Percentiles rank a stretch among this genome's conserved stretches.
phyloP scores from a whole-genome alignment of 2,888 invertebrate genomes.

The Habrosyne pyritoides region DNA sequence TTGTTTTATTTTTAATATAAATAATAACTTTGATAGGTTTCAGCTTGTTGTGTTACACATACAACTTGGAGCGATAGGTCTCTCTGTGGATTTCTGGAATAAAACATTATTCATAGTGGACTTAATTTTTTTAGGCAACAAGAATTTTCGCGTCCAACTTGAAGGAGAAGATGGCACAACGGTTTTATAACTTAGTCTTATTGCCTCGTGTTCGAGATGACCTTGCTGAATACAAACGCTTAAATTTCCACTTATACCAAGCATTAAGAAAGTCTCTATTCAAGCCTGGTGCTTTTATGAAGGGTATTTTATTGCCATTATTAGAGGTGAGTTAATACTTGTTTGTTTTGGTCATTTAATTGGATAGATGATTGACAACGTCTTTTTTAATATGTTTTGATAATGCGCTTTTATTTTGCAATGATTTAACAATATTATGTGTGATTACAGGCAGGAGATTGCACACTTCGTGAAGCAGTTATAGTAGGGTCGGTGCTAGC shows the following conservation, averaged over 20 bases:
- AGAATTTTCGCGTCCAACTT: constrained; percentile 98
- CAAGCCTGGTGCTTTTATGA: constrained; percentile 99
- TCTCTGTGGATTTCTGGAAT: too few relatives aligned
- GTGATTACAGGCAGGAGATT: constrained; percentile 90
- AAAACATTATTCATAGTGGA: too few relatives aligned
- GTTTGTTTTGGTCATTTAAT: neutral
- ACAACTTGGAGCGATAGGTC: too few relatives aligned
- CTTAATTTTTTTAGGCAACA: constrained; percentile 86
- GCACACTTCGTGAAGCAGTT: constrained; percentile 97
- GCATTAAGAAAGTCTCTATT: constrained; percentile 96
- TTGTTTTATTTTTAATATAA: too few relatives aligned
- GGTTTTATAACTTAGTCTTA: constrained; percentile 96
- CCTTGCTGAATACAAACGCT: constrained; percentile 95
- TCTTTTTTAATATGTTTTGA: too few relatives aligned
- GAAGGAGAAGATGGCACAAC: constrained; percentile 97
- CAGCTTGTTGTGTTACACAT: too few relatives aligned
- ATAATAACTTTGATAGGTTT: too few relatives aligned
- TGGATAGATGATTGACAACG: too few relatives aligned
- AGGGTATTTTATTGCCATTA: constrained; percentile 90
- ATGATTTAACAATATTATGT: constrained; percentile 12
- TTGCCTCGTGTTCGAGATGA: constrained; percentile 97
- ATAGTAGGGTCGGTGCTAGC: constrained; percentile 96
- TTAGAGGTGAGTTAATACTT: constrained; percentile 78
- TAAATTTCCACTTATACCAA: constrained; percentile 98
- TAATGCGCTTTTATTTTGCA: neutral